These are phyloP conservation scores for Prorops nasuta DNA, from an alignment of 1,140 invertebrate species.

Conservation along the genomic window DNA sequence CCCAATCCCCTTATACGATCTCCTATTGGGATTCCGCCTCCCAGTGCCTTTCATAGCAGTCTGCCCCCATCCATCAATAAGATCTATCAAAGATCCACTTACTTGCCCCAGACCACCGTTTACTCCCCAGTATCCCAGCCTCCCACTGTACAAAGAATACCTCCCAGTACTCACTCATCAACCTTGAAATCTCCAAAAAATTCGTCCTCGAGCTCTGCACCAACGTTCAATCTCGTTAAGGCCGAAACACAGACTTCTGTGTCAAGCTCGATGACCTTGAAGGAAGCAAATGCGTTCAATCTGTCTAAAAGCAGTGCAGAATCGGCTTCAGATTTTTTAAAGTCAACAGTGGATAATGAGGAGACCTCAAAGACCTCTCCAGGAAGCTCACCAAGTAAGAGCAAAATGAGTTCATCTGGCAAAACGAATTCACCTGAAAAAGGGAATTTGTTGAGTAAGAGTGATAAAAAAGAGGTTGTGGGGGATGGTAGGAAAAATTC, in stretches of 20 bases:
- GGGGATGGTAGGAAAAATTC: background rate
- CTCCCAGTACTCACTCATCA: constrained; percentile 40
- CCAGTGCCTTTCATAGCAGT: constrained; percentile 54
- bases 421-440: too few species aligned
- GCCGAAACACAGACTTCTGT: constrained; percentile 21
- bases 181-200: constrained; percentile 31
- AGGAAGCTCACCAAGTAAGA: background rate
- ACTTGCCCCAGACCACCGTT: constrained; percentile 38
- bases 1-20: constrained; percentile 44
- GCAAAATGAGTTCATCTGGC: background rate
- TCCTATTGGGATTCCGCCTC: constrained; percentile 40
- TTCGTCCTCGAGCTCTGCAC: constrained; percentile 18
- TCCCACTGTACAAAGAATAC: constrained; percentile 47
- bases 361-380: too few species aligned
- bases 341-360: background rate
- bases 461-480: background rate
- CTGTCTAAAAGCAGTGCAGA: constrained; percentile 37
- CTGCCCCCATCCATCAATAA: constrained; percentile 52
- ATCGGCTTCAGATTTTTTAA: background rate
- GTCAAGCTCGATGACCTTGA: constrained; percentile 11
- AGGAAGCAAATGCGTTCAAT: constrained; percentile 41
- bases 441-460: too few species aligned
- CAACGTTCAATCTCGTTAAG: constrained; percentile 17
- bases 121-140: constrained; percentile 22
- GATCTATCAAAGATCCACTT: constrained; percentile 47